Conservation (phyloP, 2,797 vertebrate genomes). For the Fratercula arctica region DNA sequence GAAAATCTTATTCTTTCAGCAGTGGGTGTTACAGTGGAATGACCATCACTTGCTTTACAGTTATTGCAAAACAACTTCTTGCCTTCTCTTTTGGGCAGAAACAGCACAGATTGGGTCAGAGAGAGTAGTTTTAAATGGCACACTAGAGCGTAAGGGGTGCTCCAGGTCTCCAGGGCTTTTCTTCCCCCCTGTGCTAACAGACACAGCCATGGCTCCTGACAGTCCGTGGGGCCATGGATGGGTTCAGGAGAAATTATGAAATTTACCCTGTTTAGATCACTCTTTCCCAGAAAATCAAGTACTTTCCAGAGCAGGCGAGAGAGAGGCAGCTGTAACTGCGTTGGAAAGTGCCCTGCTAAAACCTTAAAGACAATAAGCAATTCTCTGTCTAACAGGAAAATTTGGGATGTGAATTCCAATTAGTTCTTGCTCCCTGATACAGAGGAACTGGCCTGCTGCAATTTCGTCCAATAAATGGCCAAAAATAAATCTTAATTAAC, state of each 20-base stretch:
- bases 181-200: background rate
- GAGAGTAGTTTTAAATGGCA: background rate
- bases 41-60: background rate
- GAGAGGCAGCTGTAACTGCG: background rate
- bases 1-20: background rate
- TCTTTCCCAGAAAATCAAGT: background rate
- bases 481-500: background rate
- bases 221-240: background rate
- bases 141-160: background rate
- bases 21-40: background rate
- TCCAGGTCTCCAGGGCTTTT: background rate
- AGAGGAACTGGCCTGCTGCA: background rate
- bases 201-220: background rate
- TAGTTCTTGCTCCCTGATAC: rapidly evolving
- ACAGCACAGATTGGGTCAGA: background rate
- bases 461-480: background rate
- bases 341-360: background rate
- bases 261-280: background rate
- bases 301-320: background rate
- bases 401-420: background rate
- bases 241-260: background rate
- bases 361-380: background rate
- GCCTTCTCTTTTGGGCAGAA: background rate
- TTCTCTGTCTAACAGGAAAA: background rate
- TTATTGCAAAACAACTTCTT: background rate